Percentiles rank a stretch among this genome's conserved stretches.
Conservation (phyloP, 2,888 invertebrate genomes). For the Lamproptera curius region DNA sequence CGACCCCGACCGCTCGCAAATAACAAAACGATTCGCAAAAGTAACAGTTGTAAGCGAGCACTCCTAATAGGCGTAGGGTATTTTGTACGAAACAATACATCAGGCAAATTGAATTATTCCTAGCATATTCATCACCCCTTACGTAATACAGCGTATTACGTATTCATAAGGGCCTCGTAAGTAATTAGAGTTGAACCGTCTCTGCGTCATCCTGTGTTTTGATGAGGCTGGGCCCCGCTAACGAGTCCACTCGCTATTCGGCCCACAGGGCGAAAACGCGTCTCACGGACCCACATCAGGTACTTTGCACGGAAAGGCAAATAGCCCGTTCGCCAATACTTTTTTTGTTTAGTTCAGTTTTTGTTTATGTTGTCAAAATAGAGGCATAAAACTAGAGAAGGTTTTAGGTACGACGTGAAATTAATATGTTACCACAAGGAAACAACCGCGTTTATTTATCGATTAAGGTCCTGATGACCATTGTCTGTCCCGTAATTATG, state of each 20-base stretch:
- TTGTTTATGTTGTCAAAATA: too few relatives aligned
- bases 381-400: too few relatives aligned
- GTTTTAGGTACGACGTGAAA: too few relatives aligned
- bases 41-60: not conserved
- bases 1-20: not conserved
- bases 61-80: not conserved
- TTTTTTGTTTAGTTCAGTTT: too few relatives aligned
- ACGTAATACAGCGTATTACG: not conserved
- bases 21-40: not conserved
- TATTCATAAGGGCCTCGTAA: slow-evolving; percentile 2
- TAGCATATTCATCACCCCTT: not conserved
- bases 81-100: not conserved
- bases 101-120: not conserved
- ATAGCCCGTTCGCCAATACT: too few relatives aligned
- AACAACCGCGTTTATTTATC: too few relatives aligned
- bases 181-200: slow-evolving; percentile 8
- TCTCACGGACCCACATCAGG: slow-evolving; percentile 2
- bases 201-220: not conserved
- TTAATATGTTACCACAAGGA: too few relatives aligned
- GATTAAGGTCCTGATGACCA: too few relatives aligned
- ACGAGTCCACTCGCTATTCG: slow-evolving; percentile 6
- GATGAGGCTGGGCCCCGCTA: not conserved
- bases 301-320: not conserved
- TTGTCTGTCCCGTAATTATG: too few relatives aligned
- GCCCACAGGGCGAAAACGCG: slow-evolving; percentile 1